Evolutionary conservation across 2,113 vertebrate genomes (phyloP).

Genomic region (Rhineura floridana): DNA sequence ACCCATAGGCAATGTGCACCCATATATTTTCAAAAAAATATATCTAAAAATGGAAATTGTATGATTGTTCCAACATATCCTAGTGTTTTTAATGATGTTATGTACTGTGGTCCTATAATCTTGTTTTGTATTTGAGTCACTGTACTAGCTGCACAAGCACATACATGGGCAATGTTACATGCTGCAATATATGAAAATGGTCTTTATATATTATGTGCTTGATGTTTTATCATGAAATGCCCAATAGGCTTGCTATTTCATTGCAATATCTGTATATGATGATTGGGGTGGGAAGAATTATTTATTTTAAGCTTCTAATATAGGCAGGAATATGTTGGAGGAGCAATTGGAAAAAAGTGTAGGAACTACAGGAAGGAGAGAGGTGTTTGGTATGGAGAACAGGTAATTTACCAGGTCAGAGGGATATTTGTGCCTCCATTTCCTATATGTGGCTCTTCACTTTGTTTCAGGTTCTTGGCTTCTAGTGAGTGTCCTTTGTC

Average conservation of each 20-base stretch:
- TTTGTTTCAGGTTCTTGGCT: slow-evolving; percentile 26
- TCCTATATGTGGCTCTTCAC: neutral
- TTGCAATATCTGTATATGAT: no score
- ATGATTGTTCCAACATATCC: no score
- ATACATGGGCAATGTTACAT: neutral
- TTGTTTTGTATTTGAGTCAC: no score
- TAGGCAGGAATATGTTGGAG: neutral
- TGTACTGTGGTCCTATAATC: no score
- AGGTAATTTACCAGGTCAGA: neutral
- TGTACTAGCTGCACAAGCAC: no score
- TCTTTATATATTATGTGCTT: neutral
- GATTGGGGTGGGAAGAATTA: no score
- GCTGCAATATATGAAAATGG: neutral
- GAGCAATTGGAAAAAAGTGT: neutral
- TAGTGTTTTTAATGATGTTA: no score
- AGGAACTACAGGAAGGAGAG: no score
- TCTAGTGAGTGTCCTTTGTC: slow-evolving; percentile 6
- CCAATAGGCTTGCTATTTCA: neutral
- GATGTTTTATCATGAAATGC: neutral
- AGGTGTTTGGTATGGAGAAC: neutral
- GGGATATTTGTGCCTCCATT: neutral
- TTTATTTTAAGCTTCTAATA: neutral
- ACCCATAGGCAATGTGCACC: no score
- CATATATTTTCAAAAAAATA: no score
- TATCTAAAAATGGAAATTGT: no score